Evolutionary conservation across 2,888 invertebrate species (phyloP).

Genomic region (Drosophila atripex): DNA sequence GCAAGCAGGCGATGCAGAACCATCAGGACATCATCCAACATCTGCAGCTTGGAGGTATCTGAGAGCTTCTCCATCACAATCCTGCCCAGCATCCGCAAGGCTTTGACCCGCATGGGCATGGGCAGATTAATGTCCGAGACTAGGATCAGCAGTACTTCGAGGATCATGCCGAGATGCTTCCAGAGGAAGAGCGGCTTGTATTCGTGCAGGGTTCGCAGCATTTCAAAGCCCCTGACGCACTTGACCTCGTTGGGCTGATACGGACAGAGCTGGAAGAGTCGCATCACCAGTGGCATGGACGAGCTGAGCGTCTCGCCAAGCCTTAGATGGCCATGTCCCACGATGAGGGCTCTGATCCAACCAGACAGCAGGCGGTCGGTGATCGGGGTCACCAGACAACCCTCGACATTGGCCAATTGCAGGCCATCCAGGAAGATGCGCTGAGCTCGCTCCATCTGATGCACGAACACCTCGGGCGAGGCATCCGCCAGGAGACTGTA

Average conservation of each 20-base stretch:
- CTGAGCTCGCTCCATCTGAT: constrained; percentile 7
- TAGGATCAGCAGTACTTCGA: neutral
- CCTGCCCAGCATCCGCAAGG: neutral
- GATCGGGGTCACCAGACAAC: neutral
- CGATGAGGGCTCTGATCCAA: constrained; percentile 2
- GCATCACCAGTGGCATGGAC: constrained; percentile 22
- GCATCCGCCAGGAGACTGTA: constrained; percentile 18
- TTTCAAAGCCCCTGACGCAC: constrained; percentile 7
- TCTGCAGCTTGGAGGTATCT: neutral
- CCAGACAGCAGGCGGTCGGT: constrained; percentile 23
- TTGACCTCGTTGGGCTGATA: neutral
- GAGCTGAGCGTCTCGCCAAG: neutral
- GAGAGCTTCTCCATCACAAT: neutral
- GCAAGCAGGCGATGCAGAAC: neutral
- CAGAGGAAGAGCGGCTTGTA: constrained; percentile 16
- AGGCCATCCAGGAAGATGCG: constrained; percentile 21
- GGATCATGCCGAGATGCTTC: neutral
- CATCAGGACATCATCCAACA: neutral
- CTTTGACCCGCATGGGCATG: neutral
- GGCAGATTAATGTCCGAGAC: neutral
- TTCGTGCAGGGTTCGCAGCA: constrained; percentile 13
- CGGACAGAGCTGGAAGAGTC: neutral
- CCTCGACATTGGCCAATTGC: constrained; percentile 14
- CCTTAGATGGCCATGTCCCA: neutral
- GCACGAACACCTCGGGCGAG: neutral